Conservation (phyloP, 2,888 invertebrate species). For the Apamea monoglypha region DNA sequence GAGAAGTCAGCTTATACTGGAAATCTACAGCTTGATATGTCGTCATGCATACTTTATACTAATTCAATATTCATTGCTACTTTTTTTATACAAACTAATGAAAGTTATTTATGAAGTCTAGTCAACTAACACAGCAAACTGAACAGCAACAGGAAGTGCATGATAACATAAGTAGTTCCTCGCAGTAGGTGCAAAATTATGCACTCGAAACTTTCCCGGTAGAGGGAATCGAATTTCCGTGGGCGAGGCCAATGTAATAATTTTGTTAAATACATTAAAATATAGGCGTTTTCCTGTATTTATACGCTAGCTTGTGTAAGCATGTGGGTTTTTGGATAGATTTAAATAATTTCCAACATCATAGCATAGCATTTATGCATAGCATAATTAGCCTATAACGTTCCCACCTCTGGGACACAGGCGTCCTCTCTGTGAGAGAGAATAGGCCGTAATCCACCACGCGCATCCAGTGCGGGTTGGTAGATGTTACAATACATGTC, state of each 20-base stretch:
- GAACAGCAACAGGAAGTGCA: constrained; percentile 29
- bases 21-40: not conserved
- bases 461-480: too few species aligned
- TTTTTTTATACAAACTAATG: not conserved
- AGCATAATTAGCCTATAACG: not conserved
- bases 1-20: not conserved
- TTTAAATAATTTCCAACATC: not conserved
- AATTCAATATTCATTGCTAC: not conserved
- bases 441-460: too few species aligned
- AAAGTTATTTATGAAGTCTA: not conserved
- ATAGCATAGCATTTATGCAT: too few species aligned
- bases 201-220: constrained; percentile 28
- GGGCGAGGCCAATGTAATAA: constrained; percentile 6
- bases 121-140: not conserved
- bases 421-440: not conserved
- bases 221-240: constrained; percentile 45
- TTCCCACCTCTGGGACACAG: not conserved
- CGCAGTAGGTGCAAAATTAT: constrained; percentile 29
- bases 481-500: too few species aligned
- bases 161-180: constrained; percentile 28
- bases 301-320: not conserved
- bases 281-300: not conserved
- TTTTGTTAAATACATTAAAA: not conserved
- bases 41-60: not conserved
- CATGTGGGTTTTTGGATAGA: not conserved